A percentile compares a stretch with the other conserved stretches of the same genome.
These are phyloP conservation scores for Chaetophractus vellerosus DNA, from an alignment of 2,797 vertebrate genomes.

Conservation along the genomic window DNA sequence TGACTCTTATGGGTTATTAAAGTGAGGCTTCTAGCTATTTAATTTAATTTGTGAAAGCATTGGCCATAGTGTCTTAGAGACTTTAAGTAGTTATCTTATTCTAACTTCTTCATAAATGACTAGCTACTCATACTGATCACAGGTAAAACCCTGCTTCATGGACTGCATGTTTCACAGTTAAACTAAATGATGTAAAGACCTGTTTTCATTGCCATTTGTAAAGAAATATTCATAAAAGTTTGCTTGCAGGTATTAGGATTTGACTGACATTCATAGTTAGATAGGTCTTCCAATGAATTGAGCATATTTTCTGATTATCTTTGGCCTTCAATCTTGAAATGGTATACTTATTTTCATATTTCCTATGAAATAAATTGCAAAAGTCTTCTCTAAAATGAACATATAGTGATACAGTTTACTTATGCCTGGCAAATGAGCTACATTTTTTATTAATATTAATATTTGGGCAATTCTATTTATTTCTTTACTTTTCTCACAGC, in stretches of 20 bases:
- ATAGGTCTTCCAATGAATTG: slow-evolving; percentile 19
- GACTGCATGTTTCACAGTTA: background rate
- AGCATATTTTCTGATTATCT: slow-evolving; percentile 21
- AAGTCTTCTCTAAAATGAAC: background rate
- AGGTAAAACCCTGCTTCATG: slow-evolving; percentile 32
- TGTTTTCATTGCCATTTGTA: background rate
- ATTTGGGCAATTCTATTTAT: background rate
- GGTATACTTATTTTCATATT: background rate
- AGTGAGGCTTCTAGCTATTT: slow-evolving; percentile 54
- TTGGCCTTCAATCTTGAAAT: background rate
- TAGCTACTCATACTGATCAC: background rate
- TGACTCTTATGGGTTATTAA: slow-evolving; percentile 64
- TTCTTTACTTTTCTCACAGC: background rate
- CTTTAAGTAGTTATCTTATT: background rate
- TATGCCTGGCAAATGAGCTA: background rate
- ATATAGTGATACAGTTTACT: background rate
- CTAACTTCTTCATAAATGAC: slow-evolving; percentile 28
- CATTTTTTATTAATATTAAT: background rate
- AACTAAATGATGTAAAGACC: background rate
- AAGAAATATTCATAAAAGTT: slow-evolving; percentile 45
- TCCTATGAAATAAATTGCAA: slow-evolving; percentile 26
- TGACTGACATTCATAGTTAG: slow-evolving; percentile 43
- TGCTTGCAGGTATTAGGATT: slow-evolving; percentile 19
- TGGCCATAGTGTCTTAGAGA: background rate
- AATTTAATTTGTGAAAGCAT: slow-evolving; percentile 75